Base-by-base conservation (phyloP, 92 coral and sea anemone genomes). In the Pocillopora grandis region DNA sequence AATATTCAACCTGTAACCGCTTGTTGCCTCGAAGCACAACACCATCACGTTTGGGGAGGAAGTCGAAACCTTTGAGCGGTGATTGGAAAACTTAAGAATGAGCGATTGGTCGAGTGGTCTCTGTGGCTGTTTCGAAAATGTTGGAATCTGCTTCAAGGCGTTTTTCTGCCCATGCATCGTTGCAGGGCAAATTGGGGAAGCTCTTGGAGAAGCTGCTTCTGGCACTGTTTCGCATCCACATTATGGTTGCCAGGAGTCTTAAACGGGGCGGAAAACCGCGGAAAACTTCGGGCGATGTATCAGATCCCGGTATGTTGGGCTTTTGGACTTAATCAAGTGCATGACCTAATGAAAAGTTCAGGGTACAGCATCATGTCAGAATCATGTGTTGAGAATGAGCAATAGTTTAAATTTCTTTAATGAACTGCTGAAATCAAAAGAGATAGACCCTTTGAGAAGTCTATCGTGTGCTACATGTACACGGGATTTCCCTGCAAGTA, bases 81-180 rank as follows among this genome's bases (percentile, higher is more conserved):
- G 49, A 42, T 42, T 5, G 6, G 49, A 42, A 42, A 42, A 42
- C 0, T 42, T 42, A 42, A 42, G 21, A 82, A 90, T 90, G 93
- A 90, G 78, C 36, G 89, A 75, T 61, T 90, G 93, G 93, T 90
- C 93, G 5, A 90, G 93, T 73, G 93, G 93, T 2, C 35, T 90
- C 3, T 90, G 90, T 35, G 90, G 87, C 19, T 90, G 93, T 37
- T 90, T 90, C 21, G 93, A 90, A 60, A 89, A 90, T 60, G 81
- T 90, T 23, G 87, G 87, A 37, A 75, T 79, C 7, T 90, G 93
- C 72, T 78, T 84, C 15, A 81, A 84, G 64, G 66, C 93, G 6
- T 83, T 17, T 33, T 87, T 90, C 48, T 90, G 93, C 74, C 93
- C 93, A 3, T 90, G 93, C 64, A 62, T 90, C 18, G 88, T 83